phyloP scores from a whole-genome alignment of 2,797 vertebrate genomes.

The Pempheris klunzingeri region DNA sequence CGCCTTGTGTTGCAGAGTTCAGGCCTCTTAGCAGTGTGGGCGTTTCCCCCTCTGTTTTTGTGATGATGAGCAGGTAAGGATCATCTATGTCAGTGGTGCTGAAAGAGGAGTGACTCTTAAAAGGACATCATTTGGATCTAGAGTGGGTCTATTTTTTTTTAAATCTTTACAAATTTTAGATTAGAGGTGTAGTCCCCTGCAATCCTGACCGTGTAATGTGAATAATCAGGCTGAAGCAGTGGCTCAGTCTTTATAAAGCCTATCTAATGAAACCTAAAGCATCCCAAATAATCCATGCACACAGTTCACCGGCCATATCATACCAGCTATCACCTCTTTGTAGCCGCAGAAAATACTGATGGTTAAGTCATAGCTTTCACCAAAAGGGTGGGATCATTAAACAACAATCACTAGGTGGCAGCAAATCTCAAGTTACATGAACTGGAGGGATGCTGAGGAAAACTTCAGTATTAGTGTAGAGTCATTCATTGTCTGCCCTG shows the following conservation, averaged over 20 bases:
- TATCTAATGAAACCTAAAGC: neutral
- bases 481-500: neutral
- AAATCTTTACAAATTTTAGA: neutral
- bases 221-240: neutral
- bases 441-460: neutral
- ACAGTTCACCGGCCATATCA: neutral
- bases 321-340: neutral
- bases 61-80: conserved; percentile 12
- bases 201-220: neutral
- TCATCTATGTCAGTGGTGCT: conserved; percentile 24
- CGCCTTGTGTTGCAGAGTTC: conserved; percentile 50
- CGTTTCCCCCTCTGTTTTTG: conserved; percentile 64
- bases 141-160: neutral
- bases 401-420: conserved; percentile 65
- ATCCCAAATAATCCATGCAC: neutral
- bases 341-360: conserved; percentile 2
- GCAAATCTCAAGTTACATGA: conserved; percentile 32
- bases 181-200: neutral
- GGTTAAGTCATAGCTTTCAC: neutral
- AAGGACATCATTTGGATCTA: neutral
- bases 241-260: neutral
- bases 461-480: neutral
- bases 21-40: conserved; percentile 49
- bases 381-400: neutral
- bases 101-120: neutral